Conservation (phyloP, 1,140 invertebrate species). For the Ylistrum balloti region DNA sequence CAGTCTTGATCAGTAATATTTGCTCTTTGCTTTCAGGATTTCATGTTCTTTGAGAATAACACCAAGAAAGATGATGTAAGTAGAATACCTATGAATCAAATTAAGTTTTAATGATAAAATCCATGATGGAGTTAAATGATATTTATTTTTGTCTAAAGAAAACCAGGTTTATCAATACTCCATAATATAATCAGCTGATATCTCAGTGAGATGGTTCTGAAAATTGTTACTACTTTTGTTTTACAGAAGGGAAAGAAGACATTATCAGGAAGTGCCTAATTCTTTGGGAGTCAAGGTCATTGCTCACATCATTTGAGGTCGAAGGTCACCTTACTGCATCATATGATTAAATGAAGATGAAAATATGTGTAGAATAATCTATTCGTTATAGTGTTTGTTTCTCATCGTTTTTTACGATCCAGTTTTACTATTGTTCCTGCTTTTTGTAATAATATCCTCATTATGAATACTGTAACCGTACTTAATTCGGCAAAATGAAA, state of each 20-base stretch:
- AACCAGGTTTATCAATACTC: no score
- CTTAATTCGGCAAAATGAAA: no score
- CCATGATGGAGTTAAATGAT: neutral
- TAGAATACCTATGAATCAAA: neutral
- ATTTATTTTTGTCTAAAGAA: no score
- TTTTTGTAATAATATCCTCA: no score
- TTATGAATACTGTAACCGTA: no score
- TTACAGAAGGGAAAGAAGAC: slow-evolving; percentile 20
- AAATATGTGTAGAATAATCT: no score
- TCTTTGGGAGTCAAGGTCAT: neutral
- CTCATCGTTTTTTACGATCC: no score
- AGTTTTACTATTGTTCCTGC: no score
- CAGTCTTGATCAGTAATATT: no score
- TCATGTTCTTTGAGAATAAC: slow-evolving; percentile 65
- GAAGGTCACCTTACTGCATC: neutral
- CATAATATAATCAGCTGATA: no score
- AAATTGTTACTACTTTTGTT: neutral
- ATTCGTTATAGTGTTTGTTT: no score
- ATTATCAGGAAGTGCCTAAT: slow-evolving; percentile 28
- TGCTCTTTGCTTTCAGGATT: slow-evolving; percentile 57
- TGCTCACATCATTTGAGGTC: slow-evolving; percentile 9
- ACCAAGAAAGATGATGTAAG: slow-evolving; percentile 54
- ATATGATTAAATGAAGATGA: neutral
- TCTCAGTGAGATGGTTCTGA: no score
- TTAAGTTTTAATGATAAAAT: neutral